Base-by-base conservation (phyloP, 2,113 vertebrate genomes). In the Gobius niger region DNA sequence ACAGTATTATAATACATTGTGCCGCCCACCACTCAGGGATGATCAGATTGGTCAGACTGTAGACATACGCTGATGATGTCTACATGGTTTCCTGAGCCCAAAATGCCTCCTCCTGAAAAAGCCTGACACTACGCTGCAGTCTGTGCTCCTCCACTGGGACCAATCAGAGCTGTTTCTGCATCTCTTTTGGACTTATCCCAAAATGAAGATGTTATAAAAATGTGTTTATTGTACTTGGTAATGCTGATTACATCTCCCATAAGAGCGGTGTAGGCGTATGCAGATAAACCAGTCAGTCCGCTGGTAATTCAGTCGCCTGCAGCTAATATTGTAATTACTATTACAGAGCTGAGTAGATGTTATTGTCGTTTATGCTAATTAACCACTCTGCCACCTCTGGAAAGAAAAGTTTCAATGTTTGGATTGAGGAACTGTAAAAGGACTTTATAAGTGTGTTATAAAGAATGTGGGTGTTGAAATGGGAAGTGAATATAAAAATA, bases 251-350 rank as follows among this genome's bases (percentile, higher is more conserved):
- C 24, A 57, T 57, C 54, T 57, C 54, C 54, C 53, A 13, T 13
- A 57, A 57, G 54, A 57, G 40, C 9, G 2, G 54, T 7, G 54
- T 34, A 40, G 54, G 54, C 54, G 54, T 57, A 19, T 57, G 54
- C 54, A 57, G 54, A 19, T 11, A 7, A 12, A 57, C 7, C 11
- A 40, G 19, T 56, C 18, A 40, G 19, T 56, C 18, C 9, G 53
- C 53, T 56, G 54, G 1, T 57, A 57, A 57, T 57, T 57, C 24
- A 40, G 24, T 57, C 24, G 54, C 54, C 54, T 40, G 19, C 7
- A 57, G 54, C 54, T 57, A 57, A 57, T 57, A 57, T 57, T 57
- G 19, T 57, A 57, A 57, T 57, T 57, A 40, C 54, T 7, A 40
- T 57, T 57, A 57, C 40, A 11, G 24, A 57, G 19, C 40, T 52